Evolutionary conservation across 2,888 invertebrate species (phyloP).

Genomic region (Carterocephalus palaemon): DNA sequence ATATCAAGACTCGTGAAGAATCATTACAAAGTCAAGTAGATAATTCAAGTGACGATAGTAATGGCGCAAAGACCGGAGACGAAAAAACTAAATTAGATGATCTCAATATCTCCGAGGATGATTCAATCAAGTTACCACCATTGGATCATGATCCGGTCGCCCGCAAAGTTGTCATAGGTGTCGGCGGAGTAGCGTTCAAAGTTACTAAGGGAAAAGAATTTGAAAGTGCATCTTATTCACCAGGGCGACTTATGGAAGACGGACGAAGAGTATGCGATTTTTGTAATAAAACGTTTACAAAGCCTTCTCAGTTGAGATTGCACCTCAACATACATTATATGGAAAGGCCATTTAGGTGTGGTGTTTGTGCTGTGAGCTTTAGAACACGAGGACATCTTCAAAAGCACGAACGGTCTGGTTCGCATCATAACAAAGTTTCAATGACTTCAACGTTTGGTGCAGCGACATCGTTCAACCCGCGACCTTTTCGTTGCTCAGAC

Average conservation of each 20-base stretch:
- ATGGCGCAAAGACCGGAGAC: constrained; percentile 48
- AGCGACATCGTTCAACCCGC: constrained; percentile 92
- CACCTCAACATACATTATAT: constrained; percentile 98
- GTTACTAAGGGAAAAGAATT: constrained; percentile 76
- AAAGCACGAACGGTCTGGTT: constrained; percentile 94
- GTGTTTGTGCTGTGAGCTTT: constrained; percentile 94
- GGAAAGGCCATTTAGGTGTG: constrained; percentile 94
- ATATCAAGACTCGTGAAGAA: constrained; percentile 62
- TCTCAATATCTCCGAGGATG: constrained; percentile 48
- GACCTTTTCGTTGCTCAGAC: constrained; percentile 97
- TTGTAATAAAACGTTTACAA: constrained; percentile 94
- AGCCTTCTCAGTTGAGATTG: constrained; percentile 91
- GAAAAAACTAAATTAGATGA: constrained; percentile 54
- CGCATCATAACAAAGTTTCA: constrained; percentile 94
- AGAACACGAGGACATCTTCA: constrained; percentile 93
- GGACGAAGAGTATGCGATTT: constrained; percentile 89
- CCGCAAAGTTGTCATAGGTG: constrained; percentile 81
- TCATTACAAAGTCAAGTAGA: constrained; percentile 50
- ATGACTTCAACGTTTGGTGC: constrained; percentile 92
- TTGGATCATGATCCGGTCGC: constrained; percentile 72
- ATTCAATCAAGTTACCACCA: constrained; percentile 52
- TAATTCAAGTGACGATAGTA: constrained; percentile 49
- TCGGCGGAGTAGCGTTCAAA: constrained; percentile 80
- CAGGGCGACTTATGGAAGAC: constrained; percentile 82
- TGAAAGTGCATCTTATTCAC: constrained; percentile 64